phyloP scores from a whole-genome alignment of 2,113 vertebrate species.

The Gymnobelideus leadbeateri region DNA sequence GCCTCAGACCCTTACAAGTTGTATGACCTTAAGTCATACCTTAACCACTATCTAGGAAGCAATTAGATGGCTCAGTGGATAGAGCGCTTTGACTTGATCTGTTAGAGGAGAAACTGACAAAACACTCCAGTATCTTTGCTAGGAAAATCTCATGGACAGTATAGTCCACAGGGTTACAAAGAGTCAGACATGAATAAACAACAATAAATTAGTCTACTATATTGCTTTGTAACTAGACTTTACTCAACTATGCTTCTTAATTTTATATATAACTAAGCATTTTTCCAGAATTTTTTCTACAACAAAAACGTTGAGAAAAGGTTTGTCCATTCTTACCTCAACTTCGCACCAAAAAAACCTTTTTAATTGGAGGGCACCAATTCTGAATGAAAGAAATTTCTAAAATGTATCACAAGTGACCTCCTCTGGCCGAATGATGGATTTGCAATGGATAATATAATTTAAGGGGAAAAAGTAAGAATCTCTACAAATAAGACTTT shows the following conservation, averaged over 20 bases:
- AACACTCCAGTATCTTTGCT: too few relatives aligned
- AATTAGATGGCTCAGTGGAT: too few relatives aligned
- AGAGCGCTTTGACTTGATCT: too few relatives aligned
- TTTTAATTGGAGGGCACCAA: background rate
- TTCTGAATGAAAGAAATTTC: slow-evolving; percentile 21
- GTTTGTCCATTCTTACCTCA: background rate
- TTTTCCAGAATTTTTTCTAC: background rate
- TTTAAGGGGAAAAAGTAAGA: background rate
- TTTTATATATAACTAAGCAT: background rate
- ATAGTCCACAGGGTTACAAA: background rate
- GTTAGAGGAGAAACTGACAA: too few relatives aligned
- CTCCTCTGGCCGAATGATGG: slow-evolving; percentile 20
- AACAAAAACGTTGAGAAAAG: background rate
- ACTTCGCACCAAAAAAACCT: background rate
- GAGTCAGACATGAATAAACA: background rate
- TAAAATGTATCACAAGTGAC: slow-evolving; percentile 3
- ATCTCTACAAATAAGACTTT: background rate
- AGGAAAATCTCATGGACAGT: background rate
- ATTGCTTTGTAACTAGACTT: background rate
- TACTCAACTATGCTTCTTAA: background rate
- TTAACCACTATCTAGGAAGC: too few relatives aligned
- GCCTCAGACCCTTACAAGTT: too few relatives aligned
- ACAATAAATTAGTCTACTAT: background rate
- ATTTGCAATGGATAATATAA: background rate
- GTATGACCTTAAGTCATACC: too few relatives aligned